Conservation (phyloP, 2,797 vertebrate species). For the Myripristis murdjan region DNA sequence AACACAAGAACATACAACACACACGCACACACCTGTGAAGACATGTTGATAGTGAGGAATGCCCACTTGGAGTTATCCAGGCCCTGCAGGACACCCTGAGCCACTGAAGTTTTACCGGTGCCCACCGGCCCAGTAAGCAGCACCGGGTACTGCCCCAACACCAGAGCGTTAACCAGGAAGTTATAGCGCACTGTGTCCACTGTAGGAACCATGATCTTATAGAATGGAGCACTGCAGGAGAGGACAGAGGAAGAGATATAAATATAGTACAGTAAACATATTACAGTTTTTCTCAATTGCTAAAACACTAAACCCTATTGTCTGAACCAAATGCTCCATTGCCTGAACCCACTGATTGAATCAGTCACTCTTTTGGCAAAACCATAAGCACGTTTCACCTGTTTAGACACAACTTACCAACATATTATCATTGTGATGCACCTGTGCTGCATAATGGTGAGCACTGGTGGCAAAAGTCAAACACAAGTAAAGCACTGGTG, state of each 20-base stretch:
- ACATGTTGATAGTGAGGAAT: slow-evolving; percentile 91
- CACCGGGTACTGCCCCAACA: slow-evolving; percentile 85
- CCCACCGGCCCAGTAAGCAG: slow-evolving; percentile 92
- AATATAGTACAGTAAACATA: neutral
- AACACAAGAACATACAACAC: neutral
- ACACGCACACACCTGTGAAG: slow-evolving; percentile 84
- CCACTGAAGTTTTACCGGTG: slow-evolving; percentile 92
- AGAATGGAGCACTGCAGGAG: slow-evolving; percentile 77
- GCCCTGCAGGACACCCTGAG: slow-evolving; percentile 87
- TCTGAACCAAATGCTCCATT: no score
- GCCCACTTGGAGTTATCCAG: slow-evolving; percentile 87
- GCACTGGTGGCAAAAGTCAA: no score
- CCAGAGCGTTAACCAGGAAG: slow-evolving; percentile 87
- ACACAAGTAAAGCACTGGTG: no score
- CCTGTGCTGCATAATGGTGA: no score
- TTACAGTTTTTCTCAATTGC: no score
- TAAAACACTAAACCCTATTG: no score
- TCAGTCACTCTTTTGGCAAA: no score
- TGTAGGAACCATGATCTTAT: slow-evolving; percentile 93
- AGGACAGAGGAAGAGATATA: neutral
- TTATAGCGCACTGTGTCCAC: slow-evolving; percentile 92
- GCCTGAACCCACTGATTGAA: no score
- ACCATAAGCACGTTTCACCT: no score
- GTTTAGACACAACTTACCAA: no score
- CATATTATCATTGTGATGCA: no score